phyloP scores from a whole-genome alignment of 2,113 vertebrate species.

The Podarcis muralis region DNA sequence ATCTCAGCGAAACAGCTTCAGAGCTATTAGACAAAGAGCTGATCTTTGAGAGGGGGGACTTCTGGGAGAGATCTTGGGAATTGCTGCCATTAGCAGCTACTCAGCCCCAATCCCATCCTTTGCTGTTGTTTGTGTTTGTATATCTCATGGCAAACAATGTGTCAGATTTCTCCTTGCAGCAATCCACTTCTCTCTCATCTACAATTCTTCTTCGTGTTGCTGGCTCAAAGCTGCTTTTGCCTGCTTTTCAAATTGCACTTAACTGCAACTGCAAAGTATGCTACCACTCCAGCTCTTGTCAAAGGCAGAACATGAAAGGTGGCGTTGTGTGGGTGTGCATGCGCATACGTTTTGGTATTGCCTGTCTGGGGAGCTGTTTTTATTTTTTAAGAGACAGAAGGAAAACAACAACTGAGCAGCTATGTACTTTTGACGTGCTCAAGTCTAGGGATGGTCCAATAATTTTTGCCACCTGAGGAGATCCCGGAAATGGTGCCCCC shows the following conservation, averaged over 20 bases:
- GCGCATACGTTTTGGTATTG: too few relatives aligned
- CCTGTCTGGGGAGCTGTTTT: neutral
- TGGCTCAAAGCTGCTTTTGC: neutral
- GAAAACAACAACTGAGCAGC: neutral
- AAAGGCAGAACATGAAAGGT: neutral
- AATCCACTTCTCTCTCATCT: neutral
- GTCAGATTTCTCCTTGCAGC: too few relatives aligned
- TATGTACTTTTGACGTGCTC: too few relatives aligned
- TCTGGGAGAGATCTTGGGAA: neutral
- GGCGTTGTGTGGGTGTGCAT: neutral
- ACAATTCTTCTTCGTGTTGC: neutral
- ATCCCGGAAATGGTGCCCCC: too few relatives aligned
- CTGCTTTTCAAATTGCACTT: neutral
- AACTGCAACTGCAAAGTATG: neutral
- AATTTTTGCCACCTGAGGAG: too few relatives aligned
- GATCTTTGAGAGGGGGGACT: neutral
- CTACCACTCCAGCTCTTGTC: neutral
- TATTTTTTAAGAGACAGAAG: neutral
- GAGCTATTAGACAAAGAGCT: neutral
- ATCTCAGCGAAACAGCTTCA: neutral
- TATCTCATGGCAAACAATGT: neutral
- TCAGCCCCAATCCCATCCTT: neutral
- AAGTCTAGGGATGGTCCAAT: too few relatives aligned
- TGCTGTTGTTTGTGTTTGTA: neutral
- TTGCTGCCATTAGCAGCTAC: neutral